phyloP scores from a whole-genome alignment of 2,113 vertebrate genomes.

The Tachycineta bicolor region DNA sequence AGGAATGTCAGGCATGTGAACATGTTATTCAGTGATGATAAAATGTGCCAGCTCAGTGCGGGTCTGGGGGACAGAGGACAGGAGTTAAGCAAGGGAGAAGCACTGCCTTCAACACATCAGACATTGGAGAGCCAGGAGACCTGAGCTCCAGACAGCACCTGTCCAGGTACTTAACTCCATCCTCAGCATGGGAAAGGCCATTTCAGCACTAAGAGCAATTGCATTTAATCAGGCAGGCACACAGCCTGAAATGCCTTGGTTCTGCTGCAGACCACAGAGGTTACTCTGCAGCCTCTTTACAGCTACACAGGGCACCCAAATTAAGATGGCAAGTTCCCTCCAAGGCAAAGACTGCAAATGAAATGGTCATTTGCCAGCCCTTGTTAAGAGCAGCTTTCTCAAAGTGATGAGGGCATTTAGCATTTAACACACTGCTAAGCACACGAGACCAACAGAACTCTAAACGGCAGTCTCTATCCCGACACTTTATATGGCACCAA shows the following conservation, averaged over 20 bases:
- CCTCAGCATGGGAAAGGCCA: not conserved
- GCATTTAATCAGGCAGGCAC: not conserved
- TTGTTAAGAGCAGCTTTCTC: not conserved
- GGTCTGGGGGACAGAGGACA: accelerated
- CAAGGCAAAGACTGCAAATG: not conserved
- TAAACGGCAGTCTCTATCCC: not conserved
- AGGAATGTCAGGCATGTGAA: not conserved
- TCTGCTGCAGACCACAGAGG: not conserved
- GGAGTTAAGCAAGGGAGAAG: not conserved
- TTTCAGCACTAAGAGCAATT: not conserved
- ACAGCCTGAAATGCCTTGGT: not conserved
- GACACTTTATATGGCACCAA: accelerated
- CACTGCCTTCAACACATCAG: not conserved
- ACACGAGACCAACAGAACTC: not conserved
- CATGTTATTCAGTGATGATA: not conserved
- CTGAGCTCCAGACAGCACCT: not conserved
- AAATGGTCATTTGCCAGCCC: not conserved
- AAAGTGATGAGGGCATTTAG: not conserved
- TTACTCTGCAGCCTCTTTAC: not conserved
- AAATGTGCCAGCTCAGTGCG: not conserved
- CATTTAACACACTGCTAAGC: not conserved
- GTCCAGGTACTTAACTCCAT: not conserved
- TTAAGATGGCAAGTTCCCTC: not conserved
- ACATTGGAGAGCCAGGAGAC: not conserved
- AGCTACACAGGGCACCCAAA: not conserved